Percentiles rank a stretch among this genome's conserved stretches.
phyloP scores from a whole-genome alignment of 2,113 vertebrate genomes.

The Danionella cerebrum region DNA sequence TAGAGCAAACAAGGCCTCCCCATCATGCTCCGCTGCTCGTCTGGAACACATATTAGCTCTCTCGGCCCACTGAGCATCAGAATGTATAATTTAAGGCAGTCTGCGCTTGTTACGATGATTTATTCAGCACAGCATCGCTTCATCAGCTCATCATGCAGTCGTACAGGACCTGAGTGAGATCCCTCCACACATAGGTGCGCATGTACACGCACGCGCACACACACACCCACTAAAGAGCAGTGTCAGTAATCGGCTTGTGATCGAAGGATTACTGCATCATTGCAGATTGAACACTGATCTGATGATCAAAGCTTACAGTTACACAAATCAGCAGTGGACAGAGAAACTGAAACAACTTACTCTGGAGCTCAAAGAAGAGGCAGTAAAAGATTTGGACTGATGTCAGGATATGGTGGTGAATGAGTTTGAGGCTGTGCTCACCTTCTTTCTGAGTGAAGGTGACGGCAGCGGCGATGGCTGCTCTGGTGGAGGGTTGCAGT shows the following conservation, averaged over 20 bases:
- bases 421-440: too few relatives aligned
- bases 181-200: too few relatives aligned
- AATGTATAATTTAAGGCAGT: constrained; percentile 8
- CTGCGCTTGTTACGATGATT: background rate
- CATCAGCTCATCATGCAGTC: background rate
- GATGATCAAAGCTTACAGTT: background rate
- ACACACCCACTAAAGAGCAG: too few relatives aligned
- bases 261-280: background rate
- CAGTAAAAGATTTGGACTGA: too few relatives aligned
- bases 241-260: background rate
- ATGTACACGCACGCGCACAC: too few relatives aligned
- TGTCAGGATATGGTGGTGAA: too few relatives aligned
- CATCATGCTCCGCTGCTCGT: background rate
- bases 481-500: background rate
- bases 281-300: background rate
- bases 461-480: too few relatives aligned
- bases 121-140: background rate
- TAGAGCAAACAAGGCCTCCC: background rate
- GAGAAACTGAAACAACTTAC: too few relatives aligned
- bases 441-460: background rate
- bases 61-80: background rate
- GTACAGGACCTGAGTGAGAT: too few relatives aligned
- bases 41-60: background rate
- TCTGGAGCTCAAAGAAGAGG: too few relatives aligned
- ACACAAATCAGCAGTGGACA: background rate